A percentile compares a stretch with the other conserved stretches of the same genome.
phyloP scores from a whole-genome alignment of 2,797 vertebrate species.

The Pelodytes ibericus region DNA sequence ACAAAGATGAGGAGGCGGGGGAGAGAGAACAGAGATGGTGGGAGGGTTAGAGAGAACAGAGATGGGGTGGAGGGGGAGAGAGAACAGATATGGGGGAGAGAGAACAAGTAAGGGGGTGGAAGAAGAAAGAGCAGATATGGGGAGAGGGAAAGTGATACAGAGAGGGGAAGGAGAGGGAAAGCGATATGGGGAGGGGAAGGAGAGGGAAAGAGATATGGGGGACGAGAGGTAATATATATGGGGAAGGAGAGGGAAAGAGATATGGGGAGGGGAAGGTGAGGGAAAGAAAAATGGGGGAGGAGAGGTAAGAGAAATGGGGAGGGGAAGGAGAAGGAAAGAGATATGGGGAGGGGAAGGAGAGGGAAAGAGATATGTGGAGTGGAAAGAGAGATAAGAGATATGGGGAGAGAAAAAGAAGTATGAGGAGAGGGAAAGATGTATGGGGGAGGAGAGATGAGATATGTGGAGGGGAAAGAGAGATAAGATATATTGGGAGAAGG shows the following conservation, averaged over 20 bases:
- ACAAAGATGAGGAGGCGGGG: not conserved
- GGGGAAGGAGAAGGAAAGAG: too few relatives aligned
- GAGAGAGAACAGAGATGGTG: not conserved
- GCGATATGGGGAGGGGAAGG: not conserved
- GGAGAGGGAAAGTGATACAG: not conserved
- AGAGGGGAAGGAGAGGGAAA: not conserved
- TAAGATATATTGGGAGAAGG: too few relatives aligned
- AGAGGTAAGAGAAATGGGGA: too few relatives aligned
- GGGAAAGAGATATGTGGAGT: too few relatives aligned
- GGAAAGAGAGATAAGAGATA: too few relatives aligned
- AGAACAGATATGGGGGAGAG: not conserved
- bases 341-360: too few relatives aligned
- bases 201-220: not conserved
- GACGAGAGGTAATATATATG: not conserved
- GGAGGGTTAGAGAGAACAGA: not conserved
- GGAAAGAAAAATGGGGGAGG: not conserved
- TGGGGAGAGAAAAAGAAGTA: too few relatives aligned
- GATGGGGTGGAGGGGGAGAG: not conserved
- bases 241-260: not conserved
- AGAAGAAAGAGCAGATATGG: not conserved
- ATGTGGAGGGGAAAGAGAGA: too few relatives aligned
- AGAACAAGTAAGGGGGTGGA: not conserved
- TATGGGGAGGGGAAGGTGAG: not conserved
- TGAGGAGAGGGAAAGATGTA: too few relatives aligned
- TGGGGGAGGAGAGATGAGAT: too few relatives aligned